Base-by-base conservation (phyloP, 2,888 invertebrate genomes). In the Rotaria magnacalcarata region DNA sequence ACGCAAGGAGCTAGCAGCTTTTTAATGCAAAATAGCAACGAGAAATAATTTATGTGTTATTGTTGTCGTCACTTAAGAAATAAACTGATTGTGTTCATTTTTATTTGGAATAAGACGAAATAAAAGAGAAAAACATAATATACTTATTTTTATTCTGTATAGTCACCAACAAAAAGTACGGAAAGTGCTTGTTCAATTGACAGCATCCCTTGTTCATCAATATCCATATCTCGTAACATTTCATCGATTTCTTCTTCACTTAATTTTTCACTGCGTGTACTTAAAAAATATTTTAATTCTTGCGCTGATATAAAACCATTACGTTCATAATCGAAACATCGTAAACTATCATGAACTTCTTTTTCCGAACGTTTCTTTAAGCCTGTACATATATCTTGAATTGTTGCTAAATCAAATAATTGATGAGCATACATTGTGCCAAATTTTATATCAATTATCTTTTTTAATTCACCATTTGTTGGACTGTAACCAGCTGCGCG, bases 1-100 rank as follows among this genome's bases (percentile, higher is more conserved):
- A 56, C 41, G 85, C 41, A 34, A 75, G 41, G 85, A 85, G 56
- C 41, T 86, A 3, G 75, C 85, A 34, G 86, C 85, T 58, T 86
- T 86, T 52, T 86, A 74, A 67, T n/a, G 4, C 2, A 84, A 21
- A 21, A 54, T 14, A 14, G 50, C 11, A 52, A 52, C 8, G 50
- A 52, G 47, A 52, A 52, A 52, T 3, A 52, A 8, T 52, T 16
- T 11, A 52, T 14, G 14, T 16, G 16, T 52, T 52, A 11, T 52
- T 52, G 8, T 52, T 52, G 3, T 52, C 34, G 34, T 34, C 34
- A 34, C 1, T 2, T 34, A 34, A 34, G 34, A 34, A 34, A 34
- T 34, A 34, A 34, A 34, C 34, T 34, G 34, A 34, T 34, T 34
- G 34, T 34, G 1, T 52, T 52, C 16, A 52, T 16, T 52, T 52